These are phyloP conservation scores for Yponomeuta evonymella DNA, from an alignment of 2,888 invertebrate species.

Conservation along the genomic window DNA sequence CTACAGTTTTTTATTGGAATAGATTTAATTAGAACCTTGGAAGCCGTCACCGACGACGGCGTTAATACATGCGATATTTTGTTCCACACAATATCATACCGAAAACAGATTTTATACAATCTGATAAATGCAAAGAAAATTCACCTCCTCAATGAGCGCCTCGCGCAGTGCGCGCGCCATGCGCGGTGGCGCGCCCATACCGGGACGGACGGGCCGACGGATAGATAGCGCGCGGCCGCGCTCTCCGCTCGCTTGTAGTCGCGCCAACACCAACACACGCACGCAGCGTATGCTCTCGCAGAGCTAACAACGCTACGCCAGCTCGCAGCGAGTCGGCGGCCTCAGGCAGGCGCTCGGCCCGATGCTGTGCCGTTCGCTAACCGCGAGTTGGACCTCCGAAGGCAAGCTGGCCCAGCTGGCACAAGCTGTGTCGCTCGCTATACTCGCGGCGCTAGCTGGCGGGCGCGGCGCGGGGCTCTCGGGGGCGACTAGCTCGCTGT, in stretches of 20 bases:
- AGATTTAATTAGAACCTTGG: no score
- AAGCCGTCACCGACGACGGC: no score
- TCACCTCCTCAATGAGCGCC: conserved; percentile 61
- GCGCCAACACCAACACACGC: neutral
- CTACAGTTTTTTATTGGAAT: no score
- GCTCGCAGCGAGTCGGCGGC: conserved; percentile 39
- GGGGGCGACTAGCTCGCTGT: neutral
- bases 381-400: no score
- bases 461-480: neutral
- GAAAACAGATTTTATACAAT: no score
- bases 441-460: neutral
- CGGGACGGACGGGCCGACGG: neutral
- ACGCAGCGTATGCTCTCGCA: conserved; percentile 19
- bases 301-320: conserved; percentile 37
- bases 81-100: no score
- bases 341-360: neutral
- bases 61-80: no score
- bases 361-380: no score
- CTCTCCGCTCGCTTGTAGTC: neutral
- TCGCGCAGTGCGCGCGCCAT: conserved; percentile 33
- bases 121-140: conserved; percentile 18
- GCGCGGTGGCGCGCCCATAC: conserved; percentile 6
- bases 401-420: no score
- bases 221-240: no score
- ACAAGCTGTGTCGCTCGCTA: neutral